Evolutionary conservation across 2,888 invertebrate species (phyloP), one percentile per base, ranked within the genome.

Genomic region (Andrena minutula): DNA sequence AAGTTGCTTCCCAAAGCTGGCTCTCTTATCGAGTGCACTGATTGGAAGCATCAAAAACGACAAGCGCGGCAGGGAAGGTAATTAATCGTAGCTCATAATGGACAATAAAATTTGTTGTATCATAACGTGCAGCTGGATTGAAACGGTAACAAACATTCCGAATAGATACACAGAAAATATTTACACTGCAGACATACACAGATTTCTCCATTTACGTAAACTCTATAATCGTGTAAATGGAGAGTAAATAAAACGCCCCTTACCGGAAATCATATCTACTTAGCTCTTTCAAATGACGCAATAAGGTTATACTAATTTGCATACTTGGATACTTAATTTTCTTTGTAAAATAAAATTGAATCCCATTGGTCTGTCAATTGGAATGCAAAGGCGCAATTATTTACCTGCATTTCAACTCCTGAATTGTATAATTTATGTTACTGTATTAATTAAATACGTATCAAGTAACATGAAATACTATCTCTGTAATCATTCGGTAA

Each of bases 1-100:
- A 88, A 87, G 88, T 86, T 41, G 41, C 83, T 88, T 78, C 83
- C 74, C 77, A 84, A 84, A 82, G 72, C 41, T 61, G 51, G 53
- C 41, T 76, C 66, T 80, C 76, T 79, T 88, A 84, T 86, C 80
- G 80, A 58, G 16, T 47, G 61, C 23, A 30, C 2, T 12, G 35
- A 66, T 68, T 75, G 51, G 70, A 68, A 56, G 49, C 53, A 49
- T 71, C 56, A 30, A 47, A 66, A 41, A 53, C 65, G 65, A 66
- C 32, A 58, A 63, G 58, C 47, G 49, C 51, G 20, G 16, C 53
- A 4, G n/a, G 6, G 16, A 23, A 20, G 16, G n/a, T 53, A 60
- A 79, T 79, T 78, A 75, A 81, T 12, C 16, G 23, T 7, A 20
- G 32, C 20, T 35, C 10, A 47, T 60, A 58, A 53, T 68, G 63